Evolutionary conservation across 2,797 vertebrate species (phyloP).

Genomic region (Tokudaia muenninki): DNA sequence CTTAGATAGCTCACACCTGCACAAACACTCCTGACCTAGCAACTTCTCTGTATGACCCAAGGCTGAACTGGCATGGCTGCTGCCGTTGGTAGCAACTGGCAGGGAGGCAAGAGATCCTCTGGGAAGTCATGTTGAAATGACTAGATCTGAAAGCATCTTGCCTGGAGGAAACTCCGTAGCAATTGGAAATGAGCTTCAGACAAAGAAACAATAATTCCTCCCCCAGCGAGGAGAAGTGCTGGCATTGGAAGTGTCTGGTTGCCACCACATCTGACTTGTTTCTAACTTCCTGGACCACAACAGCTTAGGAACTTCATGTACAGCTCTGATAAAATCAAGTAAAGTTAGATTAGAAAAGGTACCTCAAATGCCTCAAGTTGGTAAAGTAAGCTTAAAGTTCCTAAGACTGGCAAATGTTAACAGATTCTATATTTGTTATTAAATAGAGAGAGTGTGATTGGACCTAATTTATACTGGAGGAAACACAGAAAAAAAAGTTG

Average conservation of each 20-base stretch:
- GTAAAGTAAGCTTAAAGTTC: not conserved
- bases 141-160: conserved; percentile 20
- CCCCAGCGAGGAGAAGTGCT: accelerated
- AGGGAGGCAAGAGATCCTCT: not conserved
- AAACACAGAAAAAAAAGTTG: not conserved
- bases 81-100: not conserved
- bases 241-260: not conserved
- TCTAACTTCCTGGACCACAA: not conserved
- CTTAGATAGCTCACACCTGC: not conserved
- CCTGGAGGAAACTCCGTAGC: not conserved
- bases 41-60: not conserved
- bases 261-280: not conserved
- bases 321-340: not conserved
- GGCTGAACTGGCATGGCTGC: not conserved
- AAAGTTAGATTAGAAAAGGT: not conserved
- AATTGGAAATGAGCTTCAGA: not conserved
- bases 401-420: not conserved
- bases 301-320: not conserved
- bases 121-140: conserved; percentile 32
- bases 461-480: not conserved
- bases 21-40: not conserved
- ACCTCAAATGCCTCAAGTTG: not conserved
- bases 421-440: not conserved
- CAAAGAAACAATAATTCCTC: not conserved
- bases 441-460: not conserved